Evolutionary conservation across 2,888 invertebrate species (phyloP), one percentile per base, ranked within the genome.

Genomic region (Eupeodes luniger): DNA sequence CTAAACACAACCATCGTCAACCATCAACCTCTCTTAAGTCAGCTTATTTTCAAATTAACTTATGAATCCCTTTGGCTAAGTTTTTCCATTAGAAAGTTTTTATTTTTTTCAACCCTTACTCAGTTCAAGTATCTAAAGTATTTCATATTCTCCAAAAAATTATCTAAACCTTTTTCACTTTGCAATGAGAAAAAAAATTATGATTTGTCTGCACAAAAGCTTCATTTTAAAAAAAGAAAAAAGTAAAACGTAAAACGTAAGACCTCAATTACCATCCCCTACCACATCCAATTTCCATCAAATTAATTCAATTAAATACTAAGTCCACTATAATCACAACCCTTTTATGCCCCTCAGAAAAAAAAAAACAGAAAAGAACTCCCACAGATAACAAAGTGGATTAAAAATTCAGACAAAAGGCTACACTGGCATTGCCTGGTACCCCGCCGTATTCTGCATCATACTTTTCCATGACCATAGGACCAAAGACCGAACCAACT

Each of bases 221-320:
- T 64, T 34, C 40, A 69, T 61, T 49, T 77, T 69, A 53, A 36
- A 19, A 55, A 14, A 40, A 70, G 40, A 12, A 40, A 70, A 70
- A 36, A 36, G 27, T 16, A 27, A 47, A 51, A 51, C 11, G 27
- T 36, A n/a, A 69, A 69, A 19, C 19, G 44, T 55, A 51, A 67
- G 79, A 79, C 84, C 80, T 81, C 87, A 82, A 84, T 81, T 81
- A 74, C 84, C 62, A 64, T 36, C 67, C 74, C 75, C n/a, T 27
- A 53, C 81, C 88, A 78, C 81, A 81, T 78, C 81, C 81, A 88
- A 85, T 88, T 84, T 85, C 78, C 85, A 81, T 88, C 88, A 88
- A 88, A 88, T 88, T 88, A 88, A 88, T 88, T 88, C 88, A 88
- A 88, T 88, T 88, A 84, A 88, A 81, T 88, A 75, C 85, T 85